phyloP scores from a whole-genome alignment of 92 coral and sea anemone genomes.

The Porites lobata region DNA sequence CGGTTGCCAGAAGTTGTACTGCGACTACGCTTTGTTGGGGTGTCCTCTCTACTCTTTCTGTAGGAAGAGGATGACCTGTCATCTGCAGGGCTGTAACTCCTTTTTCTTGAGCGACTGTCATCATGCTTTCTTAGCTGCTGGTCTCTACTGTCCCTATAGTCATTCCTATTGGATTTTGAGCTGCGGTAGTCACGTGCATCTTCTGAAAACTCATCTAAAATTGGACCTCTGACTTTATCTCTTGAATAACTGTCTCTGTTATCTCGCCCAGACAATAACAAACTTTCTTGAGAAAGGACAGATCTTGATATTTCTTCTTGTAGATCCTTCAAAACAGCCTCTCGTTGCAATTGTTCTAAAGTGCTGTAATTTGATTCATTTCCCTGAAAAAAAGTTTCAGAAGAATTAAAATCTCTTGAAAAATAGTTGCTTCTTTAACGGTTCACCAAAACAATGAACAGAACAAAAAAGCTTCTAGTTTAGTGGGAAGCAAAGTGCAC shows the following conservation, averaged over 20 bases:
- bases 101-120: constrained; percentile 11
- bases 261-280: not conserved
- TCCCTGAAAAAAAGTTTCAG: constrained; percentile 22
- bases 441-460: not conserved
- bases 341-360: not conserved
- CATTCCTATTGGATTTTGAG: not conserved
- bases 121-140: not conserved
- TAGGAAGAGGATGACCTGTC: constrained; percentile 7
- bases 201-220: constrained; percentile 30
- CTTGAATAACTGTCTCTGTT: constrained; percentile 9
- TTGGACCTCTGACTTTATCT: constrained; percentile 26
- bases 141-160: constrained; percentile 27
- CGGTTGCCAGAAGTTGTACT: constrained; percentile 2
- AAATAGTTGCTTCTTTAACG: not conserved
- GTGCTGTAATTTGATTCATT: constrained; percentile 22
- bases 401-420: not conserved
- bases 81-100: constrained; percentile 13
- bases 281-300: not conserved
- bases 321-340: not conserved
- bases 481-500: not conserved
- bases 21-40: constrained; percentile 25
- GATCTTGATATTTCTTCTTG: constrained; percentile 44
- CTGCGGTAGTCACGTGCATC: constrained; percentile 15
- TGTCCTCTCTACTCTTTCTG: constrained; percentile 14
- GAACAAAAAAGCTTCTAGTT: no score